Evolutionary conservation across 2,113 vertebrate genomes (phyloP), one percentile per base, ranked within the genome.

Genomic region (Cercocebus atys): DNA sequence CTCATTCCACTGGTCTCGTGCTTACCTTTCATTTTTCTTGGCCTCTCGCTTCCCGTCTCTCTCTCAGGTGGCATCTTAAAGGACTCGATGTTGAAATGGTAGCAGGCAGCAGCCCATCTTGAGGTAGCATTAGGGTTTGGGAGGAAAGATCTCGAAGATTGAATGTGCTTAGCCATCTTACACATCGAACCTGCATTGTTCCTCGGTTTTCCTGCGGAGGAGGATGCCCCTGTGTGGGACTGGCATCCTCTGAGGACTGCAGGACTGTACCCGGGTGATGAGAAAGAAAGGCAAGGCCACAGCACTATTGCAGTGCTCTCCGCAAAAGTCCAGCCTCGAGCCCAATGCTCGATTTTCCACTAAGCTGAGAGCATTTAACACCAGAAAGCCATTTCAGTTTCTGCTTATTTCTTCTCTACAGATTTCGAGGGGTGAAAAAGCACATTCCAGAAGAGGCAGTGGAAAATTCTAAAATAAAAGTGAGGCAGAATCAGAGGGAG

Each of bases 401-500:
- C 13, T 3, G 14, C 32, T 80, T 93, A 25, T 73, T 88, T 91
- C 38, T 93, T 68, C 38, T 86, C 52, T 57, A 61, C 12, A 40
- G 0, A 18, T 40, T 45, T 3, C 1, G 4, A 85, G 10, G 6
- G 1, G 40, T 94, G 55, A 61, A 43, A 61, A 88, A 88, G 43
- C 80, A 86, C 40, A 73, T 89, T 94, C 40, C 47, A 83, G 47
- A 81, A 93, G 57, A 87, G 14, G 22, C 95, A 90, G 43, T 4
- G 13, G 10, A 79, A 75, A 68, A 35, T 6, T 83, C 40, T 66
- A 50, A 75, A 78, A 43, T 52, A n/a, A 83, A 50, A 70, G 64
- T 25, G 55, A 52, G 32, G 22, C 45, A 57, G 55, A 70, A 3
- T 47, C 38, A 59, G 30, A 80, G 43, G 18, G 17, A 38, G 27